Evolutionary conservation across 2,113 vertebrate species (phyloP).

Genomic region (Lanius collurio): DNA sequence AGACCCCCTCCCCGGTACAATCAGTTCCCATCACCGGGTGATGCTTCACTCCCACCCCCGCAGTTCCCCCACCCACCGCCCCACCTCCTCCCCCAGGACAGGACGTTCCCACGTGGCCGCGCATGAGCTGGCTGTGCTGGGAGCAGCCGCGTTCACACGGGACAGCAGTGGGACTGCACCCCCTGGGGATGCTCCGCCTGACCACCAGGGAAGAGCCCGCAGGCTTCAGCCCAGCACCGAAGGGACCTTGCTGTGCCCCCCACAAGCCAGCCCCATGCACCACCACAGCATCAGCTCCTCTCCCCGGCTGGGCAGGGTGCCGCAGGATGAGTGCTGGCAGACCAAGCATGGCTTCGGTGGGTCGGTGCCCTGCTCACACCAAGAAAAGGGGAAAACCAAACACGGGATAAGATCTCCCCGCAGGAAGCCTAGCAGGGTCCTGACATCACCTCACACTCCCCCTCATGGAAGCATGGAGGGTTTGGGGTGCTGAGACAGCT

Average conservation of each 20-base stretch:
- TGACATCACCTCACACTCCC: neutral
- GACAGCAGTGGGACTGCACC: neutral
- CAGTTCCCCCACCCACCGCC: neutral
- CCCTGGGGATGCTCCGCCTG: neutral
- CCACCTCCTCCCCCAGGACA: neutral
- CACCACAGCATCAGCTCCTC: rapidly evolving
- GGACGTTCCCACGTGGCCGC: neutral
- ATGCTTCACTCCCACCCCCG: neutral
- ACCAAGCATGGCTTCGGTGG: rapidly evolving
- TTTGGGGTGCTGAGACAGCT: neutral
- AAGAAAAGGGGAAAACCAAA: neutral
- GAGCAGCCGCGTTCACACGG: neutral
- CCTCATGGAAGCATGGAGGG: rapidly evolving
- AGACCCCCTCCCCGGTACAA: neutral
- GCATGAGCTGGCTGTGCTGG: neutral
- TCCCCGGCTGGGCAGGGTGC: neutral
- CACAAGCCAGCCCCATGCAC: rapidly evolving
- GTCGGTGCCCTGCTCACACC: neutral
- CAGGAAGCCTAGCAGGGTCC: neutral
- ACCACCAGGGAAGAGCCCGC: rapidly evolving
- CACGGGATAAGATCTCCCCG: neutral
- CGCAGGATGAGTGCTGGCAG: rapidly evolving
- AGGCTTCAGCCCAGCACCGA: neutral
- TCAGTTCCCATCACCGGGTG: rapidly evolving
- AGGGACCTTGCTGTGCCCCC: neutral